These are phyloP conservation scores for Folsomia manolachei DNA, from an alignment of 2,888 invertebrate species.

Conservation along the genomic window DNA sequence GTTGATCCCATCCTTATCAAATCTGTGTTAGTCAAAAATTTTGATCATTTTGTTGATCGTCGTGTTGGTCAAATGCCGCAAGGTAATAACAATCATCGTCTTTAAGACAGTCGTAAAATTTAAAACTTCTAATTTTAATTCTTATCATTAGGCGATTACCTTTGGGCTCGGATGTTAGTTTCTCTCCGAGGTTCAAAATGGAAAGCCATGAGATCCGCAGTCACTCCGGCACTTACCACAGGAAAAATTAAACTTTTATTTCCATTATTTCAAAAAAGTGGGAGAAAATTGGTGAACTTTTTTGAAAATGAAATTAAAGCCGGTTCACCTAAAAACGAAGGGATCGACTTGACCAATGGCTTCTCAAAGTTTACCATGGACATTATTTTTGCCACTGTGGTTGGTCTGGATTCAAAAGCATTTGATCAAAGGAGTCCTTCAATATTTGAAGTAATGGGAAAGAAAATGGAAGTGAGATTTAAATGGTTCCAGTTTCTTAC, in stretches of 20 bases:
- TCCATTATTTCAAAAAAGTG: constrained; percentile 61
- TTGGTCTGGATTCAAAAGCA: constrained; percentile 63
- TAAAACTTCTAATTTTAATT: too few relatives aligned
- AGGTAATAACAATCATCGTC: too few relatives aligned
- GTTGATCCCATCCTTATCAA: constrained; percentile 42
- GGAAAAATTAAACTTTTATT: constrained; percentile 68
- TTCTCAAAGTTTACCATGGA: constrained; percentile 64
- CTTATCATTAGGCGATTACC: too few relatives aligned
- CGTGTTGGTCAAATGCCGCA: constrained; percentile 21
- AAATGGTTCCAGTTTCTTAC: constrained; percentile 25
- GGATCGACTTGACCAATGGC: constrained; percentile 59
- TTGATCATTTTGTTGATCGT: constrained; percentile 39
- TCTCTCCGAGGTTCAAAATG: constrained; percentile 62
- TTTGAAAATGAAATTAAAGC: constrained; percentile 53
- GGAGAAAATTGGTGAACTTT: constrained; percentile 58
- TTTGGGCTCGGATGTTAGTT: constrained; percentile 55
- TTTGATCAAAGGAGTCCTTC: constrained; percentile 55
- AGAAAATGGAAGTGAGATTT: constrained; percentile 53
- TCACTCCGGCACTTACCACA: constrained; percentile 67
- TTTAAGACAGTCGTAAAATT: too few relatives aligned
- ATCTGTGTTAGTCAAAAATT: constrained; percentile 42
- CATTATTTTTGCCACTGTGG: constrained; percentile 63
- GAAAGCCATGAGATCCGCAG: constrained; percentile 63
- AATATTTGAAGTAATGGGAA: constrained; percentile 58
- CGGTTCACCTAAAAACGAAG: too few relatives aligned